Percentiles rank a stretch among this genome's conserved stretches.
Conservation (phyloP, 1,140 invertebrate genomes). For the Euura lappo region DNA sequence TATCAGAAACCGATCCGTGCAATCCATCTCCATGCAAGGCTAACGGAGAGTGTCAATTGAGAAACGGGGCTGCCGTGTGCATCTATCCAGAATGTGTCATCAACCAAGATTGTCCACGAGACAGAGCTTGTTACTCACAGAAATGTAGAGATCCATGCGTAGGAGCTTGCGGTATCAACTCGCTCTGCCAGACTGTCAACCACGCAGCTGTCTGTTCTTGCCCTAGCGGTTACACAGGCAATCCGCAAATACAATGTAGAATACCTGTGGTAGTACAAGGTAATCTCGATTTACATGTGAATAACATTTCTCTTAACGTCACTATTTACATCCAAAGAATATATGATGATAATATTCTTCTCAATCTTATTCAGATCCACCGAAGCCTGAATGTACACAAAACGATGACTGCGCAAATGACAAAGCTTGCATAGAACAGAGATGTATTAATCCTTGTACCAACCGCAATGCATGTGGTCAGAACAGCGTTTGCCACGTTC, state of each 20-base stretch:
- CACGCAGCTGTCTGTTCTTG: conserved; percentile 83
- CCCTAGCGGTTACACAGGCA: conserved; percentile 80
- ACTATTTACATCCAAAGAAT: conserved; percentile 22
- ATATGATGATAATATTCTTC: background rate
- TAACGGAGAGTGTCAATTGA: conserved; percentile 80
- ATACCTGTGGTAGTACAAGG: conserved; percentile 51
- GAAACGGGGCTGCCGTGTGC: conserved; percentile 73
- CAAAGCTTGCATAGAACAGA: conserved; percentile 80
- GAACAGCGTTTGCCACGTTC: conserved; percentile 82
- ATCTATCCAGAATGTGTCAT: conserved; percentile 86
- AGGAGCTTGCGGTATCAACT: conserved; percentile 83
- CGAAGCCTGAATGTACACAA: conserved; percentile 77
- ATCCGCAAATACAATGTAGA: conserved; percentile 76
- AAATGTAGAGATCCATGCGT: conserved; percentile 84
- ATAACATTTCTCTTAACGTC: conserved; percentile 24
- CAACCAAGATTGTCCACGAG: conserved; percentile 81
- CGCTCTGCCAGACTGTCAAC: conserved; percentile 81
- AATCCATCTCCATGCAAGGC: conserved; percentile 80
- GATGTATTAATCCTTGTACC: conserved; percentile 80
- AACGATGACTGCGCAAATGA: conserved; percentile 85
- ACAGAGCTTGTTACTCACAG: conserved; percentile 80
- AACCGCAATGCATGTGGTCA: conserved; percentile 72
- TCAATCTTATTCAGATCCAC: conserved; percentile 48
- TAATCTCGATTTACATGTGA: background rate
- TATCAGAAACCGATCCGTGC: conserved; percentile 71